Evolutionary conservation across 2,797 vertebrate genomes (phyloP).

Genomic region (Sciaenops ocellatus): DNA sequence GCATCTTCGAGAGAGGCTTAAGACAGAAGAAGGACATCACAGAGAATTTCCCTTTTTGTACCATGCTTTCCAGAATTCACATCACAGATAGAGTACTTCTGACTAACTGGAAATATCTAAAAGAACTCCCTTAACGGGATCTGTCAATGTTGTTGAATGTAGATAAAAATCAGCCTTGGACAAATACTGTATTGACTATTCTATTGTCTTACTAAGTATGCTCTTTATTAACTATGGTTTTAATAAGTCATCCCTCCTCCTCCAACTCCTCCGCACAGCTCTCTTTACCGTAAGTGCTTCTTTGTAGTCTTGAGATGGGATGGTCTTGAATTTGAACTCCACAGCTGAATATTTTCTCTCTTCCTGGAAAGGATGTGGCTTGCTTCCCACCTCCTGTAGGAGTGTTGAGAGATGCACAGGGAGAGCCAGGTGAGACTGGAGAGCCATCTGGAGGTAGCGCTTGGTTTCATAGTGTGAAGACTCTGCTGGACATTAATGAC

Average conservation of each 20-base stretch:
- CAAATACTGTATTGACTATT: conserved; percentile 17
- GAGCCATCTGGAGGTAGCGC: conserved; percentile 72
- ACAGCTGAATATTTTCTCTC: conserved; percentile 34
- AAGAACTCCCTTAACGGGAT: conserved; percentile 13
- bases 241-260: conserved; percentile 27
- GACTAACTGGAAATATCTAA: conserved; percentile 15
- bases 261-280: background rate
- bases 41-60: background rate
- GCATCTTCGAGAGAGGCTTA: background rate
- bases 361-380: conserved; percentile 45
- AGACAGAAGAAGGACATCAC: background rate
- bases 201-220: conserved; percentile 15
- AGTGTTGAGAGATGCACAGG: conserved; percentile 45
- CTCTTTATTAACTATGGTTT: conserved; percentile 23
- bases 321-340: conserved; percentile 15
- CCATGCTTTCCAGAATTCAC: background rate
- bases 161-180: conserved; percentile 29
- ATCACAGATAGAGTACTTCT: background rate
- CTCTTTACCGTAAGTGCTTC: conserved; percentile 36
- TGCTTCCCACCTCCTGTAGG: conserved; percentile 47
- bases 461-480: conserved; percentile 45
- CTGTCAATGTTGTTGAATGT: conserved; percentile 19
- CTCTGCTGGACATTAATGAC: conserved; percentile 66
- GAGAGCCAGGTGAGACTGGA: conserved; percentile 65
- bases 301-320: conserved; percentile 22